Conservation (phyloP, 2,888 invertebrate species). For the Chloroclystis v-ata region DNA sequence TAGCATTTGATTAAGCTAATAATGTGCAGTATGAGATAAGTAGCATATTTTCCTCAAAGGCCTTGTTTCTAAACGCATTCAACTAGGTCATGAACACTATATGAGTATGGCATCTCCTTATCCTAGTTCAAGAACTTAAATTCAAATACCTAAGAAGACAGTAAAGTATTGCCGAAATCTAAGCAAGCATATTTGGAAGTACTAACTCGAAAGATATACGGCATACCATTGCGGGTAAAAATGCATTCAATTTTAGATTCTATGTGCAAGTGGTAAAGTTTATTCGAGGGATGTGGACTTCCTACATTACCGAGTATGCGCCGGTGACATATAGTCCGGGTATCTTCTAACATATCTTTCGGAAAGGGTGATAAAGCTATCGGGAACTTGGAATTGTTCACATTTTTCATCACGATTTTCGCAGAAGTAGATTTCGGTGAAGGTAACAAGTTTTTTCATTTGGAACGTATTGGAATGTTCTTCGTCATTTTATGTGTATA, state of each 20-base stretch:
- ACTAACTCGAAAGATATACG: slow-evolving; percentile 17
- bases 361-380: slow-evolving; percentile 23
- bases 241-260: slow-evolving; percentile 14
- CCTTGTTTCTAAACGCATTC: neutral
- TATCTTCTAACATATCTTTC: slow-evolving; percentile 21
- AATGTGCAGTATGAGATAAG: neutral
- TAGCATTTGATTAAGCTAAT: neutral
- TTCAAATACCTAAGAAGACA: slow-evolving; percentile 8
- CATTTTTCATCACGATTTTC: slow-evolving; percentile 14
- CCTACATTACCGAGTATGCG: slow-evolving; percentile 18
- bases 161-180: slow-evolving; percentile 19
- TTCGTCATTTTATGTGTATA: too few relatives aligned
- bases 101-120: neutral
- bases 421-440: neutral
- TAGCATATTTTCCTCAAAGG: neutral
- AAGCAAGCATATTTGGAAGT: slow-evolving; percentile 22
- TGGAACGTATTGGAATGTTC: too few relatives aligned
- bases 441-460: neutral
- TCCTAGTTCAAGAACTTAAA: neutral
- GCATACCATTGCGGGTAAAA: slow-evolving; percentile 12
- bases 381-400: slow-evolving; percentile 11
- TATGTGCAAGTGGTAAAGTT: slow-evolving; percentile 9
- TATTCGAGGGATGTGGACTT: slow-evolving; percentile 6
- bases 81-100: slow-evolving; percentile 1
- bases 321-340: slow-evolving; percentile 18